phyloP scores from a whole-genome alignment of 2,113 vertebrate genomes.

The Pseudopipra pipra region DNA sequence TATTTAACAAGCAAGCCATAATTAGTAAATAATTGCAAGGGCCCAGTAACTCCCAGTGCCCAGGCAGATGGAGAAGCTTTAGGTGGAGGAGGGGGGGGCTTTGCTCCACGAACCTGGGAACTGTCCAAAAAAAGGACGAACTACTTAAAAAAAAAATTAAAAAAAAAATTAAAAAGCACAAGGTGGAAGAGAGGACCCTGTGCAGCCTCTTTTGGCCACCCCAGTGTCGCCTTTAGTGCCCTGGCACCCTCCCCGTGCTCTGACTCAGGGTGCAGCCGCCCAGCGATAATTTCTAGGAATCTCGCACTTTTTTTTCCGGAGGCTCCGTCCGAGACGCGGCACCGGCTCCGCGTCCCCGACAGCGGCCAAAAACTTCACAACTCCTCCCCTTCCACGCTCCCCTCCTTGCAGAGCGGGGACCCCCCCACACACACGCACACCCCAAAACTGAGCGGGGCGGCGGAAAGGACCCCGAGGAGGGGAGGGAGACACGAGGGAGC shows the following conservation, averaged over 20 bases:
- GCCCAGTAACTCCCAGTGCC: constrained; percentile 9
- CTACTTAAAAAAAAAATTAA: background rate
- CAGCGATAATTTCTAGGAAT: constrained; percentile 25
- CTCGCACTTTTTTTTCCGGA: background rate
- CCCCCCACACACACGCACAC: no score
- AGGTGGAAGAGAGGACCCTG: background rate
- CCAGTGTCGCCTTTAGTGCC: background rate
- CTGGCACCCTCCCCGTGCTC: background rate
- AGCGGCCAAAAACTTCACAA: background rate
- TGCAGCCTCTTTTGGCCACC: background rate
- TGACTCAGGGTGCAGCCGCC: background rate
- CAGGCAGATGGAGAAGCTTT: background rate
- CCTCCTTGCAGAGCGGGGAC: background rate
- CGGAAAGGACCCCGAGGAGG: background rate
- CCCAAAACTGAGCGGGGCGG: background rate
- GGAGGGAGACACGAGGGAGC: background rate
- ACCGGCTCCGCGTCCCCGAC: background rate
- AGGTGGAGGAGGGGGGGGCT: background rate
- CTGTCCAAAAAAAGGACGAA: background rate
- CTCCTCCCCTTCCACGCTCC: background rate
- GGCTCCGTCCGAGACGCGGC: background rate
- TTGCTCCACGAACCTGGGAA: background rate
- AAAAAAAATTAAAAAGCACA: background rate
- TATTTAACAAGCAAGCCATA: constrained; percentile 22
- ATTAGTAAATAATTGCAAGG: constrained; percentile 34